Evolutionary conservation across 2,113 vertebrate species (phyloP).

Genomic region (Saguinus midas): DNA sequence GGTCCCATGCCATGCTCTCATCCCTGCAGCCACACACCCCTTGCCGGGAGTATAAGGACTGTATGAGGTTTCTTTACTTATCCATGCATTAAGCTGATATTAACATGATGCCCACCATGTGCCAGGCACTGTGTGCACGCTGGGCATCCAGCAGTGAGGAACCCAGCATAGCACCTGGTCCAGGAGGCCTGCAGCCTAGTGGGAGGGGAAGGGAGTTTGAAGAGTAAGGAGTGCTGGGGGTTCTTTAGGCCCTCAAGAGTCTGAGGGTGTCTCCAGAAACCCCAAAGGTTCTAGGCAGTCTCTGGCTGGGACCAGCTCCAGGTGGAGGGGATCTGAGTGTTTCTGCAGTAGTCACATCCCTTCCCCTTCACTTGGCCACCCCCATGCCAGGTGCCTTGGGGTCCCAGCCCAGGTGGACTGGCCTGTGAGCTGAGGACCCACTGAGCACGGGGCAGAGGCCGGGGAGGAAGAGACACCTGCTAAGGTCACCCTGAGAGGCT

Average conservation of each 20-base stretch:
- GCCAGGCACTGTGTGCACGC: background rate
- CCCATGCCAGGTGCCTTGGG: rapidly evolving
- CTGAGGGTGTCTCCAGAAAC: background rate
- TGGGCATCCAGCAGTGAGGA: rapidly evolving
- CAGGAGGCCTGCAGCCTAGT: background rate
- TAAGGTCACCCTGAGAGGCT: background rate
- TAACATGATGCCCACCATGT: background rate
- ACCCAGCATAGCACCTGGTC: background rate
- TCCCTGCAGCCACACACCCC: too few species aligned
- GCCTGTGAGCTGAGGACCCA: background rate
- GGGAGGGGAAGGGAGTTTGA: background rate
- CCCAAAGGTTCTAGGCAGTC: background rate
- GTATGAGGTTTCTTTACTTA: background rate
- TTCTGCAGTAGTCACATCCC: background rate
- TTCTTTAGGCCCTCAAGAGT: background rate
- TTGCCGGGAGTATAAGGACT: background rate
- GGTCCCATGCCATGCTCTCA: too few species aligned
- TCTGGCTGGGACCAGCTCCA: background rate
- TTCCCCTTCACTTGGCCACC: background rate
- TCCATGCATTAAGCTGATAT: background rate
- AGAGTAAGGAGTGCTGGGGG: background rate
- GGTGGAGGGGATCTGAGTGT: background rate
- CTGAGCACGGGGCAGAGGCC: background rate
- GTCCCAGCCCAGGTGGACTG: background rate
- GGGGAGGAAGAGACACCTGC: background rate